Evolutionary conservation across 2,888 invertebrate genomes (phyloP), one percentile per base, ranked within the genome.

Genomic region (Tromatobia lineatoria): DNA sequence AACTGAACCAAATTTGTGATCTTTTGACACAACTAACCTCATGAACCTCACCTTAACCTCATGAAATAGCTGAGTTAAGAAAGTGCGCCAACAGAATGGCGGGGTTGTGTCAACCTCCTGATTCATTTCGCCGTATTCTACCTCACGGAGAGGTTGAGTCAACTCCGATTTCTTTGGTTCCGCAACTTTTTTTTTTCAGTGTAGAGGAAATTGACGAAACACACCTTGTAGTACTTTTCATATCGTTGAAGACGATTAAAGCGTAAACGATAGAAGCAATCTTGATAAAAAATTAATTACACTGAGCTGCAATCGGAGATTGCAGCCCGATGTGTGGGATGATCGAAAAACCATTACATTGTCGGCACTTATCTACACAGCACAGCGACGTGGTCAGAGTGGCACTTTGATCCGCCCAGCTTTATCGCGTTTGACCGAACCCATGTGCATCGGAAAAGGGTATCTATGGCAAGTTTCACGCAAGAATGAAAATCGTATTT

Each of bases 401-500:
- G 29, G n/a, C 64, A 75, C 50, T 61, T 29, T 61, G 29, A 61
- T 75, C 47, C 15, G 15, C 34, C 61, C 74, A 61, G 29, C 34
- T 75, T 38, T 47, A 47, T 64, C 61, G 50, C 34, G 18, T 64
- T 61, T 38, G n/a, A 57, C 25, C 13, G 42, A 61, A 15, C 25
- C 20, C 20, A 42, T 20, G 11, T 29, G 42, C 10, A n/a, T 4
- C 38, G 3, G n/a, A 3, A 11, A 11, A n/a, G 47, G 25, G n/a
- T 34, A 13, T 20, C 47, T 11, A 34, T 3, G 23, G 38, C 25
- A 45, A 1, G 54, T 79, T 57, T n/a, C 50, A 29, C 67, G 50
- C 71, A 23, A 67, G 73, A 34, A 38, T 50, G 29, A 66, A 82
- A 59, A 79, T 79, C 79, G 75, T 79, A 76, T 71, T 76, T 75